Percentiles rank a stretch among this genome's conserved stretches.
Evolutionary conservation across 2,797 vertebrate species (phyloP).

Genomic region (Sternotherus odoratus): DNA sequence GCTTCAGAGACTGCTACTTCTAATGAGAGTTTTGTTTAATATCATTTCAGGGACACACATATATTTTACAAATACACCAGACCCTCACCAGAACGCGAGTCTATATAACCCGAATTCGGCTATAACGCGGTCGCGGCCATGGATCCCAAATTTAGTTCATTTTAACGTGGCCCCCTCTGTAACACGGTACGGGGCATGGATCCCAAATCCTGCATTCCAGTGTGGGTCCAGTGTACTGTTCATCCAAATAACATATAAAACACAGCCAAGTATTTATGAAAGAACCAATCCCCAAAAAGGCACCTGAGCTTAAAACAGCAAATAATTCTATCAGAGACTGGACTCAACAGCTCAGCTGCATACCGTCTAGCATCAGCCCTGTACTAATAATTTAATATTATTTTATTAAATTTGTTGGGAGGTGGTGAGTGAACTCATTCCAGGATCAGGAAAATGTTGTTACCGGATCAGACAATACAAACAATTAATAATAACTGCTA

Average conservation of each 20-base stretch:
- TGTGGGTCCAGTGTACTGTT: neutral
- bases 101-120: no score
- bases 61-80: neutral
- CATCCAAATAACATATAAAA: neutral
- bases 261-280: neutral
- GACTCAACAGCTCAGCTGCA: neutral
- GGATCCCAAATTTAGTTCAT: no score
- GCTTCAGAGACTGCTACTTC: neutral
- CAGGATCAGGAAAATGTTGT: neutral
- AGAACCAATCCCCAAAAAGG: conserved; percentile 5
- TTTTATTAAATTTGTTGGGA: neutral
- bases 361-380: neutral
- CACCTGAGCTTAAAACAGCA: neutral
- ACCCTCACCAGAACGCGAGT: no score
- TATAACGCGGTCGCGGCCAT: no score
- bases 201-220: no score
- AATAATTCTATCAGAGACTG: neutral
- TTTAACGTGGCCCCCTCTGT: no score
- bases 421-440: neutral
- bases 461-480: conserved; percentile 45
- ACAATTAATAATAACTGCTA: conserved; percentile 27
- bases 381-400: neutral
- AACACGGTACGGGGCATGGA: no score
- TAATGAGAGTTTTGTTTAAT: neutral
- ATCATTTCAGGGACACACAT: neutral